Base-by-base conservation (phyloP, 2,113 vertebrate species). In the Aepyceros melampus region DNA sequence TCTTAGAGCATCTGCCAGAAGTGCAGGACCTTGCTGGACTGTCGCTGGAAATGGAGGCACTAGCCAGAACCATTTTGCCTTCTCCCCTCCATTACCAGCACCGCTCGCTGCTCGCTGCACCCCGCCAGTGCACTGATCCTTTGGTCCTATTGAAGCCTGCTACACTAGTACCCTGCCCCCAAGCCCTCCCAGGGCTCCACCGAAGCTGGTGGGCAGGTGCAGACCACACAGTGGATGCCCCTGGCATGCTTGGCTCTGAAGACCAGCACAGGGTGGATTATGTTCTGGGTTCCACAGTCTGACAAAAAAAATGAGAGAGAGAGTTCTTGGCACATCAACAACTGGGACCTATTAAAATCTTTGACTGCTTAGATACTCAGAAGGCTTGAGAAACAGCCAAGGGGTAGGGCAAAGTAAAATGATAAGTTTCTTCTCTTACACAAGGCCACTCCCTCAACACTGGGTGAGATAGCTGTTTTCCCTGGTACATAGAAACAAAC, bases 71-170 rank as follows among this genome's bases (percentile, higher is more conserved):
- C 45, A 87, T 19, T 49, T n/a, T 49, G 21, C 21, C 31, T 87
- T 64, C 60, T 87, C 45, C 14, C 19, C 43, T 87, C 13, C 27
- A 67, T 43, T 33, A 31, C 87, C 33, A 74, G 49, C 51, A 29
- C 78, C 0, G 15, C 45, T 47, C 1, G 7, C 25, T 53, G 27
- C 8, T 47, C 3, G 0, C 16, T 29, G 10, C 36, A 36, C 16
- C n/a, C 64, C 55, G 67, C n/a, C 25, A 27, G 16, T 5, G 64
- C 27, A 31, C 29, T 19, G 15, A 27, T 55, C 10, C 64, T 74
- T 67, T 74, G 49, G 27, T 58, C 55, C 36, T 45, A 43, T 27
- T 43, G 45, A 60, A 33, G 55, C 36, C 17, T 17, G 55, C 16
- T 29, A 60, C 16, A 29, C 29, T 33, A 33, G 16, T 33, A n/a